Base-by-base conservation (phyloP, 2,888 invertebrate genomes). In the Galeruca laticollis region DNA sequence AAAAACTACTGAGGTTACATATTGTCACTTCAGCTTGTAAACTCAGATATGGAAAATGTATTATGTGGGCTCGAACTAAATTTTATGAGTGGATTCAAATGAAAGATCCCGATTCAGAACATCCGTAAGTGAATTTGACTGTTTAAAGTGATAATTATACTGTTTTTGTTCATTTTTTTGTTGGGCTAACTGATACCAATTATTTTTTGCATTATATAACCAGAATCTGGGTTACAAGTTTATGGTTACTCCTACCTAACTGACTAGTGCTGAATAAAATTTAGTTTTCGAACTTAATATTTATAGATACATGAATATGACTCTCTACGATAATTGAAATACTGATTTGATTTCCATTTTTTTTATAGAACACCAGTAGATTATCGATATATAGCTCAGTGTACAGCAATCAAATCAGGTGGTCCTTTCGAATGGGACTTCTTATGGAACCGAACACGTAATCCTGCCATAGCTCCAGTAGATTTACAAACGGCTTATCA, bases 371-470 rank as follows among this genome's bases (percentile, higher is more conserved):
- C 94, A 60, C 89, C 91, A 0, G 88, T 88, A 11, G 90, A 92
- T 81, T 87, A 92, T 35, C 89, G 92, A 57, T 84, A 87, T 0
- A 84, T 89, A 0, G 90, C 92, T 0, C 90, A 90, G 77, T 91
- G 91, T 78, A 86, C 87, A 1, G 91, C 88, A 0, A 86, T 94
- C 0, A 87, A 87, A 65, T 83, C 89, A 68, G 94, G 94, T 49
- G 89, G 89, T 0, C 84, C 88, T 21, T 85, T 86, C 0, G 93
- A 93, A 80, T 95, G 93, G 90, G 87, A 92, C 37, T 91, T 92
- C 82, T 85, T 93, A 47, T 92, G 91, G 89, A 77, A 87, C 3
- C 85, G 89, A 76, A 93, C 91, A 84, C 78, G 84, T 40, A 86
- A 86, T 61, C 86, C 90, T 1, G 88, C 88, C 13, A 89, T 90